A percentile compares a stretch with the other conserved stretches of the same genome.
Conservation (phyloP, 2,888 invertebrate genomes). For the Sylvicola fuscatus region DNA sequence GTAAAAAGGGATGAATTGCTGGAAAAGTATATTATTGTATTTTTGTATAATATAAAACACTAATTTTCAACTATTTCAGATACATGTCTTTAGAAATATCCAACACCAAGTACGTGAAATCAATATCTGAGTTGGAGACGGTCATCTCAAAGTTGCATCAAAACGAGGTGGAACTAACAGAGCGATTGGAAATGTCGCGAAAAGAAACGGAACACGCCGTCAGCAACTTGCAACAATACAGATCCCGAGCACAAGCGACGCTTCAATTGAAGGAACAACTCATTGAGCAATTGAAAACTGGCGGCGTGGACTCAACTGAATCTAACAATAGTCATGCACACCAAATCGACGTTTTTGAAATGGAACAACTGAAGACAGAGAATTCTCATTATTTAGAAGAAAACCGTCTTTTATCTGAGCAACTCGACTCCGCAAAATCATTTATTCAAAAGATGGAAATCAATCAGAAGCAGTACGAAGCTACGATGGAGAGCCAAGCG, state of each 20-base stretch:
- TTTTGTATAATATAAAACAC: too few relatives aligned
- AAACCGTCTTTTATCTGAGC: constrained; percentile 11
- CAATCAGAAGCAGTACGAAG: constrained; percentile 4
- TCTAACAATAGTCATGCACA: neutral
- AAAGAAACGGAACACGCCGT: constrained; percentile 26
- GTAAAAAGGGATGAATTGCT: constrained; percentile 15
- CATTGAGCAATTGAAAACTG: constrained; percentile 34
- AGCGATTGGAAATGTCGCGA: constrained; percentile 27
- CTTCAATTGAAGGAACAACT: constrained; percentile 57
- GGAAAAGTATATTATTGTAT: constrained; percentile 1
- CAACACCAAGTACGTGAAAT: constrained; percentile 16
- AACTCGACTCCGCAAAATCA: constrained; percentile 9
- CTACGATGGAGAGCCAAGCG: constrained; percentile 1
- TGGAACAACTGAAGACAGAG: constrained; percentile 31
- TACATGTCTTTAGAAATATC: constrained; percentile 6
- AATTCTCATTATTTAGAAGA: constrained; percentile 14
- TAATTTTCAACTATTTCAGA: too few relatives aligned
- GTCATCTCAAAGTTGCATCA: constrained; percentile 26
- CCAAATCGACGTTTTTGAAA: constrained; percentile 24
- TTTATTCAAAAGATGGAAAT: constrained; percentile 5
- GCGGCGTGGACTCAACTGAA: neutral
- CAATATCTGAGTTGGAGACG: constrained; percentile 20
- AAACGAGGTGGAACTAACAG: constrained; percentile 24
- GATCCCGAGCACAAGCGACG: constrained; percentile 56
- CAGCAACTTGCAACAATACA: constrained; percentile 50